Base-by-base conservation (phyloP, 2,113 vertebrate species). In the Apodemus sylvaticus region DNA sequence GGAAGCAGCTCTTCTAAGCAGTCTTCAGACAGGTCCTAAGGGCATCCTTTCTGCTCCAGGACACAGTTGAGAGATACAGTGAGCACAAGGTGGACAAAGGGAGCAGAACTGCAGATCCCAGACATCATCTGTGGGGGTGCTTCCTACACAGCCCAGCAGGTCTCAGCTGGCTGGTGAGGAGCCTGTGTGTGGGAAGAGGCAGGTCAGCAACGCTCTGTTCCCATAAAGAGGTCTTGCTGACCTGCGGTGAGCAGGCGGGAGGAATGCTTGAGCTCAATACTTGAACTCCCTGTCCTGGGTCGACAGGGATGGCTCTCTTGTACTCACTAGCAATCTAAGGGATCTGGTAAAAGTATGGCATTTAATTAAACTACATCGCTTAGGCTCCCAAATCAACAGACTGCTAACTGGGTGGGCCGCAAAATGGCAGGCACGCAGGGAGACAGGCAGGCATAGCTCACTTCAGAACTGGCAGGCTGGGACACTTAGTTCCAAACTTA, bases 141-240 rank as follows among this genome's bases (percentile, higher is more conserved):
- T 53, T 36, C 70, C 77, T 39, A 17, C 51, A 36, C n/a, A 55
- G 12, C 24, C 55, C 10, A 31, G 51, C 5, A 16, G 70, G 78
- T 17, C 92, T 90, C 83, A 93, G 88, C 79, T 94, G 96, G 92
- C 17, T n/a, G n/a, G n/a, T n/a, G 0, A 13, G 66, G 42, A 93
- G 64, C n/a, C 26, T 85, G n/a, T 74, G 76, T 39, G 62, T 92
- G 86, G 81, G 87, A 53, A 94, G 91, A 26, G 48, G 82, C 78
- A 66, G 73, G 73, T 60, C 93, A 14, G 0, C 4, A 34, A 90
- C 34, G 90, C 58, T 70, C 87, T 42, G 36, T 90, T 89, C 53
- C 86, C 77, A 73, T 0, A 7, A 79, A 16, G 77, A 51, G 79
- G 78, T 68, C 77, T 88, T 45, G 64, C 26, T 97, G 95, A 96